phyloP scores from a whole-genome alignment of 2,888 invertebrate species.

The Pseudoips prasinana region DNA sequence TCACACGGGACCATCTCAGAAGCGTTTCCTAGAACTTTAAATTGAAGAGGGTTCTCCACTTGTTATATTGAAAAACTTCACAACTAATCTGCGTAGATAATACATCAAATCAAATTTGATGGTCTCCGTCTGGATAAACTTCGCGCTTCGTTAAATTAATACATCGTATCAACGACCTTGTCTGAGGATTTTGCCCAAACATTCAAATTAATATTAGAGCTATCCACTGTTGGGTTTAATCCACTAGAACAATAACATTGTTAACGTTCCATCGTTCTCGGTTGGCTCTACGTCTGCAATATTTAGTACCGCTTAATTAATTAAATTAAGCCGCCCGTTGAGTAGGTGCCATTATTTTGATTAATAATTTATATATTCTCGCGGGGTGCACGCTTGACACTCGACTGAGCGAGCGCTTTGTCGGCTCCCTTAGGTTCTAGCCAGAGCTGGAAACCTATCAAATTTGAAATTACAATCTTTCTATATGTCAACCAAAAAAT shows the following conservation, averaged over 20 bases:
- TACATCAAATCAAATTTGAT: conserved; percentile 47
- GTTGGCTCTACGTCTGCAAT: conserved; percentile 60
- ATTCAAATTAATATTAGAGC: conserved; percentile 68
- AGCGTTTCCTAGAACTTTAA: no score
- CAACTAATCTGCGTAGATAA: conserved; percentile 38
- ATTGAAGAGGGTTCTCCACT: no score
- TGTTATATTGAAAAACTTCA: no score
- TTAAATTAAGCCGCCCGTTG: conserved; percentile 62
- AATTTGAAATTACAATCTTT: no score
- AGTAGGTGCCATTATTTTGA: conserved; percentile 65
- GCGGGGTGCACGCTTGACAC: conserved; percentile 16
- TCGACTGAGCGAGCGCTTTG: conserved; percentile 6
- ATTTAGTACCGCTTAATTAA: conserved; percentile 71
- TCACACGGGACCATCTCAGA: no score
- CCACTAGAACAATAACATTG: conserved; percentile 72
- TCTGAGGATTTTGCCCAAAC: conserved; percentile 60
- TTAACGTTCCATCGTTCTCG: conserved; percentile 70
- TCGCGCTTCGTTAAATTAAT: conserved; percentile 56
- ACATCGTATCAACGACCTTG: conserved; percentile 55
- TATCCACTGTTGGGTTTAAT: conserved; percentile 64
- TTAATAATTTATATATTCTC: conserved; percentile 54
- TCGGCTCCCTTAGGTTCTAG: conserved; percentile 1
- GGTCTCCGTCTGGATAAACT: conserved; percentile 43
- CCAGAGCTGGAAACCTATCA: no score
- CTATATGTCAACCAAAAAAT: no score